Evolutionary conservation across 2,888 invertebrate genomes (phyloP), one percentile per base, ranked within the genome.

Genomic region (Drosophila subquinaria): DNA sequence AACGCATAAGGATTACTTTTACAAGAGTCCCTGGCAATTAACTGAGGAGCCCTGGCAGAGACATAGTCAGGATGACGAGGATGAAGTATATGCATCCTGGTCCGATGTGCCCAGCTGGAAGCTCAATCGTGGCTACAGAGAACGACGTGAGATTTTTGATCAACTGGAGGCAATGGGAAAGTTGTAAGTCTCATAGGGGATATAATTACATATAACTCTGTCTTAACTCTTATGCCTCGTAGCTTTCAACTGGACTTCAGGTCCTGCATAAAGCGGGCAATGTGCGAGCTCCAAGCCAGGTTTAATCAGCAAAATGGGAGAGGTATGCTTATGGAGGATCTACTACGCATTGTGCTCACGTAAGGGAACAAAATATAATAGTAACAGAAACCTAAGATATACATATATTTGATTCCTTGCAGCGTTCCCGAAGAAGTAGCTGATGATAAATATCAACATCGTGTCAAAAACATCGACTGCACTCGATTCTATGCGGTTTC

Each of bases 291-390:
- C 0, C 93, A 93, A 71, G 91, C 92, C 47, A 92, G 94, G 74
- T 90, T 95, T 27, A 94, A 94, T 23, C 93, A 94, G 0, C 94
- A 93, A 0, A 45, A 76, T 27, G 95, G 95, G 30, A 93, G 93
- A 0, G 69, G 71, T 1, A 93, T 96, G 52, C 74, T 83, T 0
- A 93, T 95, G 57, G 95, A 95, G 71, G 95, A 96, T 90, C 90
- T 95, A 52, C 85, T 96, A 42, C 93, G 94, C 75, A 93, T 94
- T 35, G 91, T 96, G 80, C 94, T 96, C 76, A 94, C 94, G 96
- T 96, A 90, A 91, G 92, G 4, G 0, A n/a, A 35, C 9, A 20
- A 20, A 20, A 2, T 13, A 8, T 20, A 17, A 38, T 0, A 0
- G 4, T 3, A 1, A 15, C 4, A 4, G 17, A 4, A n/a, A 8